Conservation (phyloP, 2,888 invertebrate species). For the Macrophya alboannulata region DNA sequence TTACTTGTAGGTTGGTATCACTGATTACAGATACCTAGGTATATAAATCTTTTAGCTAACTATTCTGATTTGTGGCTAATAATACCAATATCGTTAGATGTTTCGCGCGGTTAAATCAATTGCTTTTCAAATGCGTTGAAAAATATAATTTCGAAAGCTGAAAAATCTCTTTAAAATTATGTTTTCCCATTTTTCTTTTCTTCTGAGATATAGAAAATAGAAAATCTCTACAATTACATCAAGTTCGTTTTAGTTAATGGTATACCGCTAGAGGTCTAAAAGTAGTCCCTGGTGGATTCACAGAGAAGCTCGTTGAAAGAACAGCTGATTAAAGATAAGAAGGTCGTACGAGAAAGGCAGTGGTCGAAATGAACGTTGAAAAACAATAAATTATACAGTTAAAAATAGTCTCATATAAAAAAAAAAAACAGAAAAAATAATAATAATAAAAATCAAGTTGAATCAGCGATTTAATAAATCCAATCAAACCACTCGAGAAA, state of each 20-base stretch:
- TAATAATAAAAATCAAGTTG: not conserved
- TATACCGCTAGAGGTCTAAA: not conserved
- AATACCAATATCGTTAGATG: too few species aligned
- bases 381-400: conserved; percentile 15
- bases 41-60: not conserved
- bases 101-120: too few species aligned
- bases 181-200: too few species aligned
- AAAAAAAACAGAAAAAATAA: not conserved
- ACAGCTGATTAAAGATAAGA: conserved; percentile 46
- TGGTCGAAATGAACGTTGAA: conserved; percentile 5
- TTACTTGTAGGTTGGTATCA: not conserved
- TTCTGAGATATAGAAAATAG: not conserved
- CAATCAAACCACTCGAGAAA: not conserved
- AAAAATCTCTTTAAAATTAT: too few species aligned
- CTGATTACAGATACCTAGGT: not conserved
- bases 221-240: too few species aligned
- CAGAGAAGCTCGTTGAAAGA: not conserved
- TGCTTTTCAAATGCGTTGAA: too few species aligned
- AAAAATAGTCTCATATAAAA: not conserved
- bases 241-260: not conserved
- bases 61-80: too few species aligned
- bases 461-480: not conserved
- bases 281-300: not conserved
- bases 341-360: conserved; percentile 31
- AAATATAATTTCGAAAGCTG: too few species aligned